These are phyloP conservation scores for Phyto melanocephala DNA, from an alignment of 2,888 invertebrate genomes.

Conservation along the genomic window DNA sequence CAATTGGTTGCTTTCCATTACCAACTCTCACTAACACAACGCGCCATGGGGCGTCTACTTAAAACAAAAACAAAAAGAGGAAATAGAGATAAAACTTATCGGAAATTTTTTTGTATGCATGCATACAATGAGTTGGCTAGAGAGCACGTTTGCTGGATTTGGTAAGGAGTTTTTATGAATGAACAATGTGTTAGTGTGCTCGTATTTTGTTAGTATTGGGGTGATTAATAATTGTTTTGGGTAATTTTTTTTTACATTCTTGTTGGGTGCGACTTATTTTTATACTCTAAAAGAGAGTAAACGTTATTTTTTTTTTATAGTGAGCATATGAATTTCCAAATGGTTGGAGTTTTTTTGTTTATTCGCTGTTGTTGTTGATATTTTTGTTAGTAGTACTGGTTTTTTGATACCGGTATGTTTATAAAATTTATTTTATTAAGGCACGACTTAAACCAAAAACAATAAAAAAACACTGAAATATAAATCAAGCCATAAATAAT, in stretches of 20 bases:
- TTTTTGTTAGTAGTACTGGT: slow-evolving; percentile 55
- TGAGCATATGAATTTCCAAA: slow-evolving; percentile 29
- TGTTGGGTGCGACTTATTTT: slow-evolving; percentile 61
- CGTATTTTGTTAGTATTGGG: slow-evolving; percentile 52
- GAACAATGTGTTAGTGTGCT: slow-evolving; percentile 62
- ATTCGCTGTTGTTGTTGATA: slow-evolving; percentile 50
- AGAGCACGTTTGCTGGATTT: not conserved
- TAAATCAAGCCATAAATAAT: slow-evolving; percentile 54
- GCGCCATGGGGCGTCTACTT: slow-evolving; percentile 70
- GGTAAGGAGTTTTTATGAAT: slow-evolving; percentile 49
- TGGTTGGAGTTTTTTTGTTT: slow-evolving; percentile 20
- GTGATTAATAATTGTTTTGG: slow-evolving; percentile 48
- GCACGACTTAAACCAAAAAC: slow-evolving; percentile 21
- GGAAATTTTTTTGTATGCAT: slow-evolving; percentile 1
- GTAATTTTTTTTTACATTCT: slow-evolving; percentile 41
- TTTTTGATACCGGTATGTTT: slow-evolving; percentile 60
- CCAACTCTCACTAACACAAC: slow-evolving; percentile 13
- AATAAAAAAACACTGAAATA: not conserved
- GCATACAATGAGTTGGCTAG: not conserved
- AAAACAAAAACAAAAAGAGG: slow-evolving; percentile 4
- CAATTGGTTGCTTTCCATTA: slow-evolving; percentile 70
- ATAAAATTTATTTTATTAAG: slow-evolving; percentile 28
- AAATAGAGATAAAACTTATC: slow-evolving; percentile 23
- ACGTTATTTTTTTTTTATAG: not conserved
- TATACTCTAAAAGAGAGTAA: not conserved